phyloP scores from a whole-genome alignment of 2,888 invertebrate species.

The Eupithecia tripunctaria region DNA sequence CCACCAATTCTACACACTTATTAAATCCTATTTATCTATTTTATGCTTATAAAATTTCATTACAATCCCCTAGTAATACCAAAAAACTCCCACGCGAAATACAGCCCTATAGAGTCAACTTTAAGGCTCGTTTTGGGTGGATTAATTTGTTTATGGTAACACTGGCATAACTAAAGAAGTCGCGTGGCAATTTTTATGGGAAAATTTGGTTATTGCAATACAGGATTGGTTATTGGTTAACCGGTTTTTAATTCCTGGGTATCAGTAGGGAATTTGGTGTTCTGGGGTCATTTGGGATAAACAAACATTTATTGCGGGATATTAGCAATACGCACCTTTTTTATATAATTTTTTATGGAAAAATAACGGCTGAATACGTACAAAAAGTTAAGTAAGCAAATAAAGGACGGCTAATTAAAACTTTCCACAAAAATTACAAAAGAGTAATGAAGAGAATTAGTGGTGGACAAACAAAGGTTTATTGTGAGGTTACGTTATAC shows the following conservation, averaged over 20 bases:
- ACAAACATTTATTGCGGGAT: too few species aligned
- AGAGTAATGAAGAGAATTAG: too few species aligned
- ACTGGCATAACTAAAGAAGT: constrained; percentile 65
- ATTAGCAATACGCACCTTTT: too few species aligned
- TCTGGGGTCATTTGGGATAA: neutral
- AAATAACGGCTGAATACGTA: too few species aligned
- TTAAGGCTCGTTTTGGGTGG: constrained; percentile 13
- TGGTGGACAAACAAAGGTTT: too few species aligned
- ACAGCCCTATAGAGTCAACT: neutral
- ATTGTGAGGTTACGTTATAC: too few species aligned
- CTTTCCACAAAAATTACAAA: too few species aligned
- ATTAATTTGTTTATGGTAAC: constrained; percentile 5
- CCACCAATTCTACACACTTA: constrained; percentile 42
- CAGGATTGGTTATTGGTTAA: constrained; percentile 53
- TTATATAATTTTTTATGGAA: too few species aligned
- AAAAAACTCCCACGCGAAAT: constrained; percentile 14
- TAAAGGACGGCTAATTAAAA: too few species aligned
- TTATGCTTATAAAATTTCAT: constrained; percentile 46
- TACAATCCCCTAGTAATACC: constrained; percentile 38
- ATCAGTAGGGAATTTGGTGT: neutral
- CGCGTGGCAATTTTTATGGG: constrained; percentile 80
- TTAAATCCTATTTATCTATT: constrained; percentile 51
- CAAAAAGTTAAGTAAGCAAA: too few species aligned
- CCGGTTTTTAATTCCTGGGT: constrained; percentile 41
- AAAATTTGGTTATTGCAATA: constrained; percentile 57